Evolutionary conservation across 2,797 vertebrate genomes (phyloP).

Genomic region (Erpetoichthys calabaricus): DNA sequence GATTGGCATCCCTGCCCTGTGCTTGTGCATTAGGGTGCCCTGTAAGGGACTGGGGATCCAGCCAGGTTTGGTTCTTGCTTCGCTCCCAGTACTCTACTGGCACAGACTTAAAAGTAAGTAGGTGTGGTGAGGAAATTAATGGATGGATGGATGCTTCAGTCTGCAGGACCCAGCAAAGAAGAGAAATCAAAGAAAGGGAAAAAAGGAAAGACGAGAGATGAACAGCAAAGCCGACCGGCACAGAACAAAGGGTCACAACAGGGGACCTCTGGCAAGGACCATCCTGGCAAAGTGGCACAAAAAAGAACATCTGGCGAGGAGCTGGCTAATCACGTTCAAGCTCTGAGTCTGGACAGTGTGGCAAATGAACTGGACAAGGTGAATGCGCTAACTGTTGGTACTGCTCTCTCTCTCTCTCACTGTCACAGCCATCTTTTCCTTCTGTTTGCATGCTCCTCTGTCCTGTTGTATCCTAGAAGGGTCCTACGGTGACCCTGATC

Average conservation of each 20-base stretch:
- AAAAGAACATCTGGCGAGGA: conserved; percentile 19
- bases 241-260: conserved; percentile 40
- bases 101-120: conserved; percentile 3
- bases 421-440: too few relatives aligned
- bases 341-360: conserved; percentile 29
- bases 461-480: too few relatives aligned
- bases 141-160: conserved; percentile 38
- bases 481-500: too few relatives aligned
- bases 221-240: conserved; percentile 43
- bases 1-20: too few relatives aligned
- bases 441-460: too few relatives aligned
- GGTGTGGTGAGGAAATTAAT: background rate
- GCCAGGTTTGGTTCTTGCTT: background rate
- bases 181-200: conserved; percentile 76
- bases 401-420: too few relatives aligned
- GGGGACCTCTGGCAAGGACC: conserved; percentile 23
- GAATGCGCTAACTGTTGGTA: conserved; percentile 2
- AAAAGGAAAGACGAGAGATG: conserved; percentile 72
- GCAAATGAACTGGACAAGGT: conserved; percentile 66
- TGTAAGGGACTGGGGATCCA: too few relatives aligned
- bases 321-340: conserved; percentile 34
- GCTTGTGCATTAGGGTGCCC: too few relatives aligned
- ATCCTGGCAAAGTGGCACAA: conserved; percentile 9
- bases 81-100: background rate
- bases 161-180: conserved; percentile 72